A percentile compares a stretch with the other conserved stretches of the same genome.
Conservation (phyloP, 2,797 vertebrate species). For the Neostethus bicornis region DNA sequence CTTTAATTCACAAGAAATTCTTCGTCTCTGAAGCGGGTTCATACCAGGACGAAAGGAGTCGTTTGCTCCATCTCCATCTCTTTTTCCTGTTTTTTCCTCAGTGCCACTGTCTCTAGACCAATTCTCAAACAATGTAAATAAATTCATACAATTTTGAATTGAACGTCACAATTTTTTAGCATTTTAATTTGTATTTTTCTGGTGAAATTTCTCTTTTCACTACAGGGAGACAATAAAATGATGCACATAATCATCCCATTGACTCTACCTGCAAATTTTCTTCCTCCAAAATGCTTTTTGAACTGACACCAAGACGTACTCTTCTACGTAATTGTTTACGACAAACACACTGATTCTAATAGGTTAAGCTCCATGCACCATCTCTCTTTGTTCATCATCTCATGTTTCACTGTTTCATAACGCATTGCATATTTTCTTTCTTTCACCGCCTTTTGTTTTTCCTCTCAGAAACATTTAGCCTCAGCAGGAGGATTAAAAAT, state of each 20-base stretch:
- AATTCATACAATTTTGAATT: no score
- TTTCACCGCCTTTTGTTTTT: conserved; percentile 56
- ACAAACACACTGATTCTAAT: conserved; percentile 46
- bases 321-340: conserved; percentile 34
- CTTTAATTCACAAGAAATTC: conserved; percentile 35
- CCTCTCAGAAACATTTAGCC: conserved; percentile 66
- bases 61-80: conserved; percentile 32
- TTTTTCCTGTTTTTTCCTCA: no score
- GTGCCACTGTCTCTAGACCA: no score
- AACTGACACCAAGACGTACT: conserved; percentile 18
- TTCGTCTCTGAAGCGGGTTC: conserved; percentile 10
- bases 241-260: conserved; percentile 45
- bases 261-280: conserved; percentile 19
- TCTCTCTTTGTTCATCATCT: conserved; percentile 37
- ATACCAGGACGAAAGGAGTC: not conserved
- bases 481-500: conserved; percentile 73
- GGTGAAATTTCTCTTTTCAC: no score
- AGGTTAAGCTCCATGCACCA: conserved; percentile 34
- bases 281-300: conserved; percentile 20
- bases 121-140: not conserved
- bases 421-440: conserved; percentile 54
- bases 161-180: no score
- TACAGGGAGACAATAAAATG: no score
- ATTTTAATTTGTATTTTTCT: no score
- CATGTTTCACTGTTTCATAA: conserved; percentile 50